A percentile compares a stretch with the other conserved stretches of the same genome.
Evolutionary conservation across 2,113 vertebrate genomes (phyloP).

Genomic region (Pogona vitticeps): DNA sequence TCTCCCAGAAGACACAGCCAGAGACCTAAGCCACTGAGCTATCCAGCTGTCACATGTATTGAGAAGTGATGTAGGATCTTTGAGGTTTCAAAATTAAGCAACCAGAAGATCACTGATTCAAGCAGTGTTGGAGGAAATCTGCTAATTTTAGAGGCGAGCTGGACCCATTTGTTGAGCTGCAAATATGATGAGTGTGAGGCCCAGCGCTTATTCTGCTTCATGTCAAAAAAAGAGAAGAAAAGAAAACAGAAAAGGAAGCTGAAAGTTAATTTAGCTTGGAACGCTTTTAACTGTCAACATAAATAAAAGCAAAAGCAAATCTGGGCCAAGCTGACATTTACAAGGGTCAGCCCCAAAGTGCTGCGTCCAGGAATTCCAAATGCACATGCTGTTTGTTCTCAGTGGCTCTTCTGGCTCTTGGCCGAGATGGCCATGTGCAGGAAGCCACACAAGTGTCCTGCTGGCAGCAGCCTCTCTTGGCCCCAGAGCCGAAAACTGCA

Average conservation of each 20-base stretch:
- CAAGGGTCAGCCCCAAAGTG: slow-evolving; percentile 65
- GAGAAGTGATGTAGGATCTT: neutral
- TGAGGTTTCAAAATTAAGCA: neutral
- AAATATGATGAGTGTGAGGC: no score
- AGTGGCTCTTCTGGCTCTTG: slow-evolving; percentile 68
- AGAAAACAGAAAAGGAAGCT: slow-evolving; percentile 9
- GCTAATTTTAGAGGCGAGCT: neutral
- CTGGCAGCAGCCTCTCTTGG: slow-evolving; percentile 54
- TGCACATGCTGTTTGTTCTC: slow-evolving; percentile 63
- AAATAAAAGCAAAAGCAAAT: slow-evolving; percentile 29
- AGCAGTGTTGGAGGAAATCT: accelerated
- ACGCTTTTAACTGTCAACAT: slow-evolving; percentile 40
- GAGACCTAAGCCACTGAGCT: no score
- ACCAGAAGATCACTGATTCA: neutral
- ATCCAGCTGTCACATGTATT: neutral
- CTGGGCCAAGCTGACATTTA: slow-evolving; percentile 62
- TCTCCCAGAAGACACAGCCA: no score
- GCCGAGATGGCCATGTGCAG: slow-evolving; percentile 69
- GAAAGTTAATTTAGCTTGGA: slow-evolving; percentile 19
- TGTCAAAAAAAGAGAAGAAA: neutral
- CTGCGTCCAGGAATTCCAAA: slow-evolving; percentile 60
- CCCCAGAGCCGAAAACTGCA: no score
- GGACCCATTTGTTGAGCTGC: neutral
- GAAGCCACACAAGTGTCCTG: slow-evolving; percentile 66
- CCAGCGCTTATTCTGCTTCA: neutral